Conservation (phyloP, 1,140 invertebrate species). For the Aphaenogaster floridana region DNA sequence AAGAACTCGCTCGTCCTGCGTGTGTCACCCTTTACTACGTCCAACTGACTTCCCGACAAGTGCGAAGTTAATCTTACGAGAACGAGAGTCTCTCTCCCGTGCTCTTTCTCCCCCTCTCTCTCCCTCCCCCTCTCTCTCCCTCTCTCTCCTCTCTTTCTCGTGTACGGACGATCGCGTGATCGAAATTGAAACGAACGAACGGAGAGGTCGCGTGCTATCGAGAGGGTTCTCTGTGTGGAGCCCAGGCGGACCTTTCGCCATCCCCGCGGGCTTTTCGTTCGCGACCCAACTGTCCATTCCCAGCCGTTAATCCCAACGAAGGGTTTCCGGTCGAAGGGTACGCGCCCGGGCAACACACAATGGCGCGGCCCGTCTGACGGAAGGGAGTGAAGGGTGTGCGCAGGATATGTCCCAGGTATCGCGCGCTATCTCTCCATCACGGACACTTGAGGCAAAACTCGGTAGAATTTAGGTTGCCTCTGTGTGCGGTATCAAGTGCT, state of each 20-base stretch:
- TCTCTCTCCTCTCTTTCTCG: conserved; percentile 6
- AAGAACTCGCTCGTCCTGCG: background rate
- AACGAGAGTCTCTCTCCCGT: conserved; percentile 16
- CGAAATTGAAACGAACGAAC: conserved; percentile 67
- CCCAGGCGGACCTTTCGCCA: conserved; percentile 34
- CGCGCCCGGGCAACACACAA: conserved; percentile 27
- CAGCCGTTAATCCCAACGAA: conserved; percentile 65
- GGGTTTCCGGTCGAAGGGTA: conserved; percentile 65
- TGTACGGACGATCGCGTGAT: conserved; percentile 54
- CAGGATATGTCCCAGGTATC: conserved; percentile 32
- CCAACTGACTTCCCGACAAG: conserved; percentile 33
- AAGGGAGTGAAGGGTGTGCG: background rate
- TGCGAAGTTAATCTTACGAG: conserved; percentile 49
- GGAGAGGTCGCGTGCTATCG: conserved; percentile 58
- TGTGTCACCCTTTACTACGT: conserved; percentile 18
- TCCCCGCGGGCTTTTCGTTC: conserved; percentile 53
- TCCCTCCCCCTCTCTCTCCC: background rate
- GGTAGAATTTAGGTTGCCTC: conserved; percentile 8
- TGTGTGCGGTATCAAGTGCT: background rate
- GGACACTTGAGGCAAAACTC: conserved; percentile 53
- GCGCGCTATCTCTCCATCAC: conserved; percentile 52
- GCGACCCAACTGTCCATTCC: conserved; percentile 69
- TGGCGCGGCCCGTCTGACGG: conserved; percentile 15
- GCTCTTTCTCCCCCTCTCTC: background rate
- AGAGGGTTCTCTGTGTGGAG: conserved; percentile 26